phyloP scores from a whole-genome alignment of 2,113 vertebrate species.

The Henicopernis longicauda region DNA sequence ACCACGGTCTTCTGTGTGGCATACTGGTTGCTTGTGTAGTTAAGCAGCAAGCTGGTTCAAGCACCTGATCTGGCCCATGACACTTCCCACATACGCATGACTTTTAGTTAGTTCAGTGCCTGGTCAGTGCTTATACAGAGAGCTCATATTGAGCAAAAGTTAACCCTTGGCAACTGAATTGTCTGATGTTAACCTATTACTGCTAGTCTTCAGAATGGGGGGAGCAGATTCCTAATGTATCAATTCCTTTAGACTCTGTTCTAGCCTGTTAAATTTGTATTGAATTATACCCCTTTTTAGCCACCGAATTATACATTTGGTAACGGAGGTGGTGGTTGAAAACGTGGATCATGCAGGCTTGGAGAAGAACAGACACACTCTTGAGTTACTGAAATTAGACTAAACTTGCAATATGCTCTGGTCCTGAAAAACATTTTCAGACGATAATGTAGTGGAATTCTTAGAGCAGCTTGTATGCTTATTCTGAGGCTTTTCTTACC shows the following conservation, averaged over 20 bases:
- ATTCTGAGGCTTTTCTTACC: not conserved
- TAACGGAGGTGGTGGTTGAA: not conserved
- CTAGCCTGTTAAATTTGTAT: not conserved
- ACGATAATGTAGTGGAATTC: not conserved
- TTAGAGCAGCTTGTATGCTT: not conserved
- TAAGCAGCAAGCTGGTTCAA: not conserved
- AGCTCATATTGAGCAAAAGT: not conserved
- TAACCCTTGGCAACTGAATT: not conserved
- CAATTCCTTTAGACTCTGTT: not conserved
- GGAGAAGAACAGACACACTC: not conserved
- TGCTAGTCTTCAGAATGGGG: not conserved
- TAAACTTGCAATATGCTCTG: not conserved
- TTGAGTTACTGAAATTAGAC: not conserved
- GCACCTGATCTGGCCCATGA: not conserved
- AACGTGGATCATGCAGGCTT: not conserved
- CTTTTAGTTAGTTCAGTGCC: not conserved
- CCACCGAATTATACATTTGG: not conserved
- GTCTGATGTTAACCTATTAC: not conserved
- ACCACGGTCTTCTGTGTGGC: fast-evolving
- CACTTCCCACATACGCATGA: not conserved
- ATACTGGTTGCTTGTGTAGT: not conserved
- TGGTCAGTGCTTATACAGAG: not conserved
- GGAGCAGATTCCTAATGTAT: not conserved
- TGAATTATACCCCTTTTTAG: not conserved
- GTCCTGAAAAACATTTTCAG: not conserved